A percentile compares a stretch with the other conserved stretches of the same genome.
Evolutionary conservation across 2,113 vertebrate genomes (phyloP).

Genomic region (Malaclemys terrapin): DNA sequence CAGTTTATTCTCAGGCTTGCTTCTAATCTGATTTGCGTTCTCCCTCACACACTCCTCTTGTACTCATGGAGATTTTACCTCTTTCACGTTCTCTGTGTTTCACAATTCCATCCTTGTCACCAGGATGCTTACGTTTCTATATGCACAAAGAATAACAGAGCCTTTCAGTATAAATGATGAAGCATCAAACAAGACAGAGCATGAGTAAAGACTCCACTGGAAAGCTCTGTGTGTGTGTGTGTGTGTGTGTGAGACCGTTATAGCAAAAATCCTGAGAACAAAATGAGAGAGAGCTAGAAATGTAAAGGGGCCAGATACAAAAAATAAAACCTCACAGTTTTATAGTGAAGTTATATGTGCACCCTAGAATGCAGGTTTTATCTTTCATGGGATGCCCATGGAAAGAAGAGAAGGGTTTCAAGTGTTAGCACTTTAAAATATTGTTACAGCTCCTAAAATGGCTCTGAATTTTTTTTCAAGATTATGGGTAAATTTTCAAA

Average conservation of each 20-base stretch:
- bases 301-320: background rate
- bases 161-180: background rate
- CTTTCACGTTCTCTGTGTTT: background rate
- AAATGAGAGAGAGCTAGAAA: background rate
- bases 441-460: background rate
- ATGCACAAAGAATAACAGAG: background rate
- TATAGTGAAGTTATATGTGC: background rate
- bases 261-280: background rate
- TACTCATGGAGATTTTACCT: background rate
- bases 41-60: background rate
- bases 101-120: background rate
- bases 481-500: background rate
- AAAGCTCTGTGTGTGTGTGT: background rate
- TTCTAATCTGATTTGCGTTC: background rate
- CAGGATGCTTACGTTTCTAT: background rate
- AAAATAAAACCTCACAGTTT: background rate
- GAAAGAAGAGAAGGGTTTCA: background rate
- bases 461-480: background rate
- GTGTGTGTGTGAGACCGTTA: background rate
- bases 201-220: background rate
- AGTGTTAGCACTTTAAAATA: background rate
- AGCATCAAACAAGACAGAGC: background rate
- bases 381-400: background rate
- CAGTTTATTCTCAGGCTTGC: background rate
- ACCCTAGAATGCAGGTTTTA: background rate